Base-by-base conservation (phyloP, 1,140 invertebrate species). In the Copidosoma floridanum region DNA sequence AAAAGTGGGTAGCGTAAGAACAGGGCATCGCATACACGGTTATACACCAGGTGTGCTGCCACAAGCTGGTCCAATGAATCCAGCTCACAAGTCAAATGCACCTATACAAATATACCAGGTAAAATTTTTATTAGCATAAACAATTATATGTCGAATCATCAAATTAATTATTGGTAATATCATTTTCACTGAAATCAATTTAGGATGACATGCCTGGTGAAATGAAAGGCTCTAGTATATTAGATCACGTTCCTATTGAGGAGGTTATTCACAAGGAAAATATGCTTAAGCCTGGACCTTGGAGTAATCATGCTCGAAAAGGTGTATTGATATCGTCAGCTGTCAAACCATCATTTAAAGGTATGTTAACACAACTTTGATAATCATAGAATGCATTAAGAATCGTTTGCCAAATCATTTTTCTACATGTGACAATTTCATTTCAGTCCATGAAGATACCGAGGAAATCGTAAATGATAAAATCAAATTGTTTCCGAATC, bases 191-290 rank as follows among this genome's bases (percentile, higher is more conserved):
- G 20, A 27, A 24, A 6, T 12, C 29, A 32, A 8, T 46, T 60
- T 48, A 75, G 77, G 78, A 80, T 61, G 75, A 78, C 24, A 32
- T 50, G 0, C 21, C 61, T 40, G 60, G 57, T 26, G 71, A 76
- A 5, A 63, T 69, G n/a, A 75, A 76, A 65, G 66, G 69, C 51
- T 62, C 70, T 10, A 85, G 83, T 62, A 85, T 86, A 64, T 75
- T 85, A 53, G 82, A 82, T 64, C 76, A 79, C 32, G 79, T 81
- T 23, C 78, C 82, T 6, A 81, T 83, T 48, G 77, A 83, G 48
- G 83, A 85, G 67, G 80, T 80, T 54, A 65, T 81, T 7, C 83
- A 83, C 40, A 88, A 88, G 71, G 85, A 86, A 68, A 86, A 86
- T 69, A 78, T 77, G 16, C 72, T 85, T 27, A 85, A 85, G 71